Evolutionary conservation across 2,113 vertebrate genomes (phyloP).

Genomic region (Amphiprion ocellaris): DNA sequence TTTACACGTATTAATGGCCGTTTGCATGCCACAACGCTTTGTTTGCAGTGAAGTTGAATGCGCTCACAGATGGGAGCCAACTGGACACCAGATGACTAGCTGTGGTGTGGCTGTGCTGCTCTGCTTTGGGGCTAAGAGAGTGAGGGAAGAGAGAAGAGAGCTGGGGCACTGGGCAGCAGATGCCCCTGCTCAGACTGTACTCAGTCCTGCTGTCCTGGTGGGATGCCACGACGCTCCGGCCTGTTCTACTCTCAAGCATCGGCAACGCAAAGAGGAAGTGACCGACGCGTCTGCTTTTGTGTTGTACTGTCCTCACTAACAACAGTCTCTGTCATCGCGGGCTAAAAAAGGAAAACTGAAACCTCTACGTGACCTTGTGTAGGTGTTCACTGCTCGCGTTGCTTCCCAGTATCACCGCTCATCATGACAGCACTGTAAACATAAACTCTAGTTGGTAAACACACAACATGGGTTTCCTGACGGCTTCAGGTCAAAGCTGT

Average conservation of each 20-base stretch:
- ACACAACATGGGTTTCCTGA: slow-evolving; percentile 30
- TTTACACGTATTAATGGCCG: slow-evolving; percentile 49
- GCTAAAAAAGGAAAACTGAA: slow-evolving; percentile 44
- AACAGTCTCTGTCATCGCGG: slow-evolving; percentile 23
- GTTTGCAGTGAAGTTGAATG: slow-evolving; percentile 69
- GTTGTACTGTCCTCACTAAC: slow-evolving; percentile 11
- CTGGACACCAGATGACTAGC: slow-evolving; percentile 75
- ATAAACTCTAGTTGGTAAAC: slow-evolving; percentile 54
- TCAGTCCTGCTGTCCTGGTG: slow-evolving; percentile 40
- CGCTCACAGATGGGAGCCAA: slow-evolving; percentile 66
- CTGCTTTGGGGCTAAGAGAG: slow-evolving; percentile 55
- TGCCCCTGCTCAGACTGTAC: slow-evolving; percentile 57
- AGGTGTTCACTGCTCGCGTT: slow-evolving; percentile 39
- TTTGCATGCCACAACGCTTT: slow-evolving; percentile 57
- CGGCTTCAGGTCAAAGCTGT: slow-evolving; percentile 40
- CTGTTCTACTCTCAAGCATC: slow-evolving; percentile 14
- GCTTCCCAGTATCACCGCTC: slow-evolving; percentile 16
- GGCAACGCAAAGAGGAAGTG: slow-evolving; percentile 12
- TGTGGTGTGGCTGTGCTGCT: slow-evolving; percentile 47
- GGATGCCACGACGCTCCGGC: slow-evolving; percentile 18
- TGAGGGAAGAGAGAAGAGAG: slow-evolving; percentile 25
- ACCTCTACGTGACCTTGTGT: slow-evolving; percentile 49
- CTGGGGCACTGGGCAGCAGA: slow-evolving; percentile 60
- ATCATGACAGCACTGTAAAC: slow-evolving; percentile 52
- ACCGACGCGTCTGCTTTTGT: slow-evolving; percentile 23